These are phyloP conservation scores for Villa cingulata DNA, from an alignment of 2,888 invertebrate species.

Conservation along the genomic window DNA sequence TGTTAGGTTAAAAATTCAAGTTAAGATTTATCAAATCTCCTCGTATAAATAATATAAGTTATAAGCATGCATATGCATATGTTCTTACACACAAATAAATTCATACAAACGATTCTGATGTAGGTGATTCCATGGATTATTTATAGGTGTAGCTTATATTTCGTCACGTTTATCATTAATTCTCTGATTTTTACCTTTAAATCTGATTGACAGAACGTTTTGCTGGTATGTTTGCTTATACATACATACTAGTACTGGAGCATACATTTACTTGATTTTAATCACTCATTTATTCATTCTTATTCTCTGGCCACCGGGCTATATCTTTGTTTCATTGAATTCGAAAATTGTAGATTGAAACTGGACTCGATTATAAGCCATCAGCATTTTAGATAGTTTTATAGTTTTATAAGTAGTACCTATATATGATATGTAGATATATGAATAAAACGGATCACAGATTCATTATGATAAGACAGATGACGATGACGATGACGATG, in stretches of 20 bases:
- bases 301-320: not conserved
- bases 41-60: no score
- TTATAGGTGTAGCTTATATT: conserved; percentile 13
- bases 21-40: no score
- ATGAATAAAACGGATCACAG: no score
- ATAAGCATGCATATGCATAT: no score
- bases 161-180: conserved; percentile 14
- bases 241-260: no score
- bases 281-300: not conserved
- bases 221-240: conserved; percentile 1
- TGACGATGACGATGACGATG: not conserved
- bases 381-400: not conserved
- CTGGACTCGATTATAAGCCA: not conserved
- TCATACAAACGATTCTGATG: not conserved
- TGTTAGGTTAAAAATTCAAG: no score
- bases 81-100: no score
- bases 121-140: conserved; percentile 1
- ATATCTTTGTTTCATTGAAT: not conserved
- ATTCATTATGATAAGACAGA: not conserved
- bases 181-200: conserved; percentile 9
- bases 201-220: conserved; percentile 14
- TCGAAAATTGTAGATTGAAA: not conserved
- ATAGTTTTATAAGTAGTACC: no score
- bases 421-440: no score
- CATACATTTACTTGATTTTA: no score